Evolutionary conservation across 2,888 invertebrate genomes (phyloP).

Genomic region (Griposia aprilina): DNA sequence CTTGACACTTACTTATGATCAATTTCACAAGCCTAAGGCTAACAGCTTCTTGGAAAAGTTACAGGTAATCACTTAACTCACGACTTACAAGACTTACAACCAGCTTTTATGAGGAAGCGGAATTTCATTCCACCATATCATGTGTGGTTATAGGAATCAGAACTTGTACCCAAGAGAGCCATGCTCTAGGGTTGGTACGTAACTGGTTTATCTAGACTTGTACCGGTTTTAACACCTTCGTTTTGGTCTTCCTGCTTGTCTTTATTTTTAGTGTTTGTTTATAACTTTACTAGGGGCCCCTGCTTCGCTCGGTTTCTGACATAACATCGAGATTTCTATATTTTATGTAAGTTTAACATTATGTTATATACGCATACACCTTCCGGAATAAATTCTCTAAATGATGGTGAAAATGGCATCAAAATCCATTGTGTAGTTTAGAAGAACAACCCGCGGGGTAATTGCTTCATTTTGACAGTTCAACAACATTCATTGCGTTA

Average conservation of each 20-base stretch:
- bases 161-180: slow-evolving; percentile 55
- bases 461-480: no score
- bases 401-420: no score
- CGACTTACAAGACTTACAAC: slow-evolving; percentile 45
- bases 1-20: slow-evolving; percentile 21
- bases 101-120: slow-evolving; percentile 76
- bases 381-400: no score
- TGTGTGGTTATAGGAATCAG: slow-evolving; percentile 56
- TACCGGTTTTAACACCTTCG: slow-evolving; percentile 6
- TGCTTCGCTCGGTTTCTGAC: no score
- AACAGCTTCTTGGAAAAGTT: slow-evolving; percentile 49
- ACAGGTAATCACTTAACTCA: slow-evolving; percentile 39
- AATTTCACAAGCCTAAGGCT: slow-evolving; percentile 36
- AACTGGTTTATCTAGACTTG: slow-evolving; percentile 23
- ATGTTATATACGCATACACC: no score
- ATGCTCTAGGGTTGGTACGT: slow-evolving; percentile 34
- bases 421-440: no score
- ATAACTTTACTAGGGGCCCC: background rate
- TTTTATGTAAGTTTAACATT: background rate
- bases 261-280: background rate
- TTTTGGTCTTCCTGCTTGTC: slow-evolving; percentile 33
- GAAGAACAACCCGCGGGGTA: no score
- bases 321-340: background rate
- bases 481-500: no score
- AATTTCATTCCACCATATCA: slow-evolving; percentile 64